Conservation (phyloP, 2,888 invertebrate species). For the Acanthosepion lycidas region DNA sequence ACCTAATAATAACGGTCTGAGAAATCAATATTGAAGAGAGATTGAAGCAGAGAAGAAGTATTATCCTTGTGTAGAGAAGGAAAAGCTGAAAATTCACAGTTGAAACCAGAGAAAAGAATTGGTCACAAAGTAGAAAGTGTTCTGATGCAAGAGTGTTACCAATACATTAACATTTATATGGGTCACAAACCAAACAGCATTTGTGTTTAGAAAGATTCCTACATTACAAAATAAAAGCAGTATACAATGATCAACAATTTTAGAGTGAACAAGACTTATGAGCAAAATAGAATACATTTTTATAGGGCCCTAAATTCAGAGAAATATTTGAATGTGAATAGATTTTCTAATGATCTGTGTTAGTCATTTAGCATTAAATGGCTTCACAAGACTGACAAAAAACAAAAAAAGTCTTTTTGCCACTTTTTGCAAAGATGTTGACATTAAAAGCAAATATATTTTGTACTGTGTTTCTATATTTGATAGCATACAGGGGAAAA, state of each 20-base stretch:
- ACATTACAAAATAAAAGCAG: neutral
- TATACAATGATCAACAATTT: neutral
- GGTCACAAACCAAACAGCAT: neutral
- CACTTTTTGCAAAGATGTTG: too few relatives aligned
- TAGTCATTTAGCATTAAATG: too few relatives aligned
- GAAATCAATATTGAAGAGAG: neutral
- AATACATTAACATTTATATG: neutral
- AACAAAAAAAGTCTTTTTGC: too few relatives aligned
- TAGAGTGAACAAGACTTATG: neutral
- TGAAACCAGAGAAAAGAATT: neutral
- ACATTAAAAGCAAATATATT: neutral
- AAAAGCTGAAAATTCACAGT: neutral
- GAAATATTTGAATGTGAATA: too few relatives aligned
- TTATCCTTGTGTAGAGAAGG: neutral
- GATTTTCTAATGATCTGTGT: too few relatives aligned
- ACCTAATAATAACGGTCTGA: neutral
- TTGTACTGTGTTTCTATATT: neutral
- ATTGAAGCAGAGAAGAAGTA: neutral
- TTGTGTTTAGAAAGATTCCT: neutral
- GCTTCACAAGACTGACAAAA: too few relatives aligned
- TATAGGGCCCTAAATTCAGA: too few relatives aligned
- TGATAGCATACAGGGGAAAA: too few relatives aligned
- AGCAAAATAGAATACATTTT: too few relatives aligned
- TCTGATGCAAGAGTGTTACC: neutral
- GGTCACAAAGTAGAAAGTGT: neutral